Conservation (phyloP, 2,888 invertebrate genomes). For the Drosophila nr. perissopoda region DNA sequence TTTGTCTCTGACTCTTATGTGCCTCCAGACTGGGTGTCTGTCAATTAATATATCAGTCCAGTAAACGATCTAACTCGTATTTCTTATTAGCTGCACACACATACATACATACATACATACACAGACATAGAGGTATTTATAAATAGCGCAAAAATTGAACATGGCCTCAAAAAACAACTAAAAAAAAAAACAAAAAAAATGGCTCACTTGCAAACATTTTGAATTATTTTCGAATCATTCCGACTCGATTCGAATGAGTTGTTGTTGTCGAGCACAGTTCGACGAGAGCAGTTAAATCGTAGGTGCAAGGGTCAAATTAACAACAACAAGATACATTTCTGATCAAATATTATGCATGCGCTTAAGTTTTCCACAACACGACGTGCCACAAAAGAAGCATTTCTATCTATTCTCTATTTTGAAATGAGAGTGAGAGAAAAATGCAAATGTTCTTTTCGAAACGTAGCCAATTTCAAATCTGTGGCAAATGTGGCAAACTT, state of each 20-base stretch:
- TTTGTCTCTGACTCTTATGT: background rate
- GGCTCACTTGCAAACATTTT: background rate
- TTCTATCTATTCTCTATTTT: background rate
- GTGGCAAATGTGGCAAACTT: background rate
- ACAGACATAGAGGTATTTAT: background rate
- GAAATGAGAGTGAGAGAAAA: background rate
- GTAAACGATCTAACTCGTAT: slow-evolving; percentile 9
- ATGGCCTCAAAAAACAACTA: background rate
- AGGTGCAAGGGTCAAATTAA: background rate
- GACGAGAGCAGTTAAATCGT: background rate
- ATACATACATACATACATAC: background rate
- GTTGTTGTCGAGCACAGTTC: background rate
- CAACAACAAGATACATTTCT: slow-evolving; percentile 1
- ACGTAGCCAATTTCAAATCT: background rate
- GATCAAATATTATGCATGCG: background rate
- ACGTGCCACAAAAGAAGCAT: background rate
- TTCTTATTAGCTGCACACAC: background rate
- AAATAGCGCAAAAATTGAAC: background rate
- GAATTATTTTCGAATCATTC: slow-evolving; percentile 3
- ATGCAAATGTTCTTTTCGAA: background rate
- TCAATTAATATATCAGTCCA: slow-evolving; percentile 23
- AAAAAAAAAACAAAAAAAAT: background rate
- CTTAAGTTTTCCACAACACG: background rate
- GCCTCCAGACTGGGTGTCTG: slow-evolving; percentile 5
- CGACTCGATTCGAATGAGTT: background rate